A percentile compares a stretch with the other conserved stretches of the same genome.
phyloP scores from a whole-genome alignment of 2,113 vertebrate genomes.

The Oophaga pumilio region DNA sequence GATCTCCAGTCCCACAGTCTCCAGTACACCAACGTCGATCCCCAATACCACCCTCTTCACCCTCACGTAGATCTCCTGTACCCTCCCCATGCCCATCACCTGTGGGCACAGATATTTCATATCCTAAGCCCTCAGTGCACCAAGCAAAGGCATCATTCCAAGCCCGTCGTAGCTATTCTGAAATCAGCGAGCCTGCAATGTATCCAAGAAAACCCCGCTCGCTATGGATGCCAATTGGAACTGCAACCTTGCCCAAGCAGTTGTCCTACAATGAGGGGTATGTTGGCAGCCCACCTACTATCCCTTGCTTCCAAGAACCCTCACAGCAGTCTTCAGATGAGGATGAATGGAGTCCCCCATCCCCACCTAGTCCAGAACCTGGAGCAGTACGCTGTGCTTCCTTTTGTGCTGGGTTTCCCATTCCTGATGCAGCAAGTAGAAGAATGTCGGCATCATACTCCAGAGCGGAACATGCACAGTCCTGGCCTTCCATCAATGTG shows the following conservation, averaged over 20 bases:
- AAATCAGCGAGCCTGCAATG: constrained; percentile 85
- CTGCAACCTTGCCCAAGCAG: constrained; percentile 89
- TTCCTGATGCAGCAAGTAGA: constrained; percentile 76
- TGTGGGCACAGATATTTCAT: constrained; percentile 77
- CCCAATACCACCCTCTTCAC: constrained; percentile 73
- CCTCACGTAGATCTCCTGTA: constrained; percentile 80
- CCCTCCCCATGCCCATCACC: constrained; percentile 78
- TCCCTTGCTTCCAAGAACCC: constrained; percentile 85
- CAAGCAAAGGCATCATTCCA: constrained; percentile 93
- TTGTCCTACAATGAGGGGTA: constrained; percentile 85
- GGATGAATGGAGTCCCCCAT: constrained; percentile 90
- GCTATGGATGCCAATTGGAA: constrained; percentile 84
- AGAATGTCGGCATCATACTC: constrained; percentile 77
- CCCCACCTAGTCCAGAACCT: constrained; percentile 79
- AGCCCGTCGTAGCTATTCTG: constrained; percentile 93
- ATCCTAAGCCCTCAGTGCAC: constrained; percentile 85
- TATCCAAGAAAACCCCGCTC: constrained; percentile 81
- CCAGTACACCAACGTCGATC: constrained; percentile 86
- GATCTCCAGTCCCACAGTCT: constrained; percentile 79
- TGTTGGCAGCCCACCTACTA: constrained; percentile 74
- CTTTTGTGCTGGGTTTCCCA: constrained; percentile 89
- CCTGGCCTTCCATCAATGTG: constrained; percentile 97
- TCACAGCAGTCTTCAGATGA: constrained; percentile 91
- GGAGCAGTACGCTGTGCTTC: constrained; percentile 86
- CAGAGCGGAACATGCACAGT: constrained; percentile 90